Base-by-base conservation (phyloP, 2,797 vertebrate genomes). In the Clarias platycephalus region DNA sequence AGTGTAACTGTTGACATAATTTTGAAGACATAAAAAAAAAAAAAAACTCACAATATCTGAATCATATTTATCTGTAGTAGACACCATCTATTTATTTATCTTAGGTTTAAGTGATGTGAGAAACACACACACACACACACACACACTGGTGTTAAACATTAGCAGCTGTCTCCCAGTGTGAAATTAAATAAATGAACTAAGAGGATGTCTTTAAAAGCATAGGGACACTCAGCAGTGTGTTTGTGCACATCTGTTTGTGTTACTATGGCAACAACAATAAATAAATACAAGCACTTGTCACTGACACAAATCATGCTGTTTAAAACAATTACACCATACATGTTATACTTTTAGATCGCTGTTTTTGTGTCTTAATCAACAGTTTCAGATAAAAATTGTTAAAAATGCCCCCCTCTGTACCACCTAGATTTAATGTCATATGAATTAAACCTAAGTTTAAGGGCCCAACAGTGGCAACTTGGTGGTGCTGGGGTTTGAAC, bases 121-220 rank as follows among this genome's bases (percentile, higher is more conserved):
- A 74, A n/a, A 74, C 70, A 72, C 37, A 76, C 53, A 75, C 72
- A 62, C 75, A 83, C 31, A 82, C 81, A 66, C 71, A 78, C 63
- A 60, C 40, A 64, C 55, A 74, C 37, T 68, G 1, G 37, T 80
- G 86, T 82, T 89, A 88, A 88, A 64, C 83, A 88, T 78, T 74
- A 83, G 80, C 88, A 89, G 85, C 82, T 85, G 88, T 80, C 34
- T 70, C 84, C 79, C 74, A 53, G 82, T 85, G 87, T 85, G 85
- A 84, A 80, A 66, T 64, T 82, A 85, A 63, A 87, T 63, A 86
- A 88, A 87, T 88, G 87, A 88, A 89, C 84, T 81, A 57, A 87
- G 86, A 81, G 85, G 88, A 88, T 83, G 85, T 86, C 82, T 89
- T 85, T 87, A 86, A 87, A 83, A 85, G 63, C 67, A 67, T 62